These are phyloP conservation scores for Struthio camelus DNA, from an alignment of 2,113 vertebrate genomes.

Conservation along the genomic window DNA sequence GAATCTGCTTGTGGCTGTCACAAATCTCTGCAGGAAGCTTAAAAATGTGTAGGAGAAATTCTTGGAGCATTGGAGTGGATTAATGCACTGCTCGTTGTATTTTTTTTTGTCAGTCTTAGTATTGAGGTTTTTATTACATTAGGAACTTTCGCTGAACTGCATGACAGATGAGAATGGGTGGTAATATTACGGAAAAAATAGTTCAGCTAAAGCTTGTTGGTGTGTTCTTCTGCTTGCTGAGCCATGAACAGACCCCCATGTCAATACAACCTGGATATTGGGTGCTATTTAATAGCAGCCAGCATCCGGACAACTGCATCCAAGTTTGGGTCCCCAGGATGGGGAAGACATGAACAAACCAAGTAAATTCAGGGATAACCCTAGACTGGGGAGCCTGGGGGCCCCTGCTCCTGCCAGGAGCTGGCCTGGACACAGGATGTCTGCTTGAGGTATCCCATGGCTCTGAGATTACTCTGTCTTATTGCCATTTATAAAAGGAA, in stretches of 20 bases:
- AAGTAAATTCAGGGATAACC: neutral
- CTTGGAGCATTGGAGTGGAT: neutral
- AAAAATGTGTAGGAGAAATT: neutral
- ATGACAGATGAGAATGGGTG: neutral
- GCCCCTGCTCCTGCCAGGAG: too few relatives aligned
- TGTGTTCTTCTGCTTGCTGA: neutral
- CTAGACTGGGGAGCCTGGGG: neutral
- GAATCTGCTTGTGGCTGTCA: neutral
- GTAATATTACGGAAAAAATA: neutral
- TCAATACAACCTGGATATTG: neutral
- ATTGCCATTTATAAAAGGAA: neutral
- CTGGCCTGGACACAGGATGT: too few relatives aligned
- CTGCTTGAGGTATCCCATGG: neutral
- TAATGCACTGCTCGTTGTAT: neutral
- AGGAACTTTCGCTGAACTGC: neutral
- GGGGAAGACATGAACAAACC: neutral
- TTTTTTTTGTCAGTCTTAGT: neutral
- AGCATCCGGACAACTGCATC: neutral
- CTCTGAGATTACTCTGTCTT: neutral
- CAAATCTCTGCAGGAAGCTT: neutral
- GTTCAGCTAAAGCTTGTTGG: neutral
- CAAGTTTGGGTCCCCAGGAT: neutral
- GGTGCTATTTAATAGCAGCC: neutral
- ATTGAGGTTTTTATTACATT: neutral
- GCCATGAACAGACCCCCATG: neutral